These are phyloP conservation scores for Actenoides lindsayi DNA, from an alignment of 2,113 vertebrate genomes.

Conservation along the genomic window DNA sequence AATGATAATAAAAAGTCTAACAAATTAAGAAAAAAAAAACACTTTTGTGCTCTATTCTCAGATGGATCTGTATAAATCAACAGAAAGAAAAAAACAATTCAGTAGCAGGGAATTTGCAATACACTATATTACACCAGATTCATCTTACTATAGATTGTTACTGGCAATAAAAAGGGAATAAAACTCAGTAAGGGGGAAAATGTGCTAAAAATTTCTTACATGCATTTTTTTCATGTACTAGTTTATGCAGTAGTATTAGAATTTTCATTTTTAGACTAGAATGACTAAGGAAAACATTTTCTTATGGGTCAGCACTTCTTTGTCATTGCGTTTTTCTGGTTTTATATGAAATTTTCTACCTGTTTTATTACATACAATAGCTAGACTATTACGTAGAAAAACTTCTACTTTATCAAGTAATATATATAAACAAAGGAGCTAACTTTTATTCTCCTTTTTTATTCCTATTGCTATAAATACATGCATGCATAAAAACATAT, in stretches of 20 bases:
- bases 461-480: not conserved
- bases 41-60: not conserved
- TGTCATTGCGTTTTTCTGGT: not conserved
- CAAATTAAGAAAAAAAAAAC: not conserved
- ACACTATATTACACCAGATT: not conserved
- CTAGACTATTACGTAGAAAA: not conserved
- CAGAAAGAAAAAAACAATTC: not conserved
- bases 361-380: not conserved
- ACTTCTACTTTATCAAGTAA: not conserved
- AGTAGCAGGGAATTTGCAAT: not conserved
- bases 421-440: not conserved
- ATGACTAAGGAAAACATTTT: not conserved
- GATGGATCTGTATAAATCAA: not conserved
- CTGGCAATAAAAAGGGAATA: conserved; percentile 41
- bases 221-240: not conserved
- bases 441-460: not conserved
- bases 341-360: not conserved
- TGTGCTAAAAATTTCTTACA: not conserved
- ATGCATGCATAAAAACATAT: not conserved
- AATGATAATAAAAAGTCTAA: not conserved
- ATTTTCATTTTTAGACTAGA: not conserved
- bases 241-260: not conserved
- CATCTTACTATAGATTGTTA: not conserved
- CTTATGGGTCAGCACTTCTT: not conserved
- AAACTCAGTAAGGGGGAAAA: conserved; percentile 38